Evolutionary conservation across 2,113 vertebrate species (phyloP), one percentile per base, ranked within the genome.

Genomic region (Stictonetta naevosa): DNA sequence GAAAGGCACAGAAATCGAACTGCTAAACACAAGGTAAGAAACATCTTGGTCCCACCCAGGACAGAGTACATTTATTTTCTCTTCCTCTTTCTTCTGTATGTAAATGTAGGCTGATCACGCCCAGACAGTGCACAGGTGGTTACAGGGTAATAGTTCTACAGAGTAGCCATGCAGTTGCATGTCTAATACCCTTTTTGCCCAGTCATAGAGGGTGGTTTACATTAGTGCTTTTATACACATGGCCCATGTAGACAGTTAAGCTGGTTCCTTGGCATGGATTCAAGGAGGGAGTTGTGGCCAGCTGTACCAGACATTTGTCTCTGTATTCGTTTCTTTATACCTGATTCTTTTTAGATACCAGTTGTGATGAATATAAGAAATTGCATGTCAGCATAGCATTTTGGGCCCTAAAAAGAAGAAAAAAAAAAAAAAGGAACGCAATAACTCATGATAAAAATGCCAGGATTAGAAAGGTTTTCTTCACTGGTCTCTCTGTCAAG

Each of bases 1-100:
- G 96, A 99, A 98, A 94, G 97, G 95, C 96, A 98, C 98, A 0
- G 98, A 99, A 98, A 98, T 99, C 17, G 99, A 99, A 72, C 98
- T 99, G 71, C 98, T 99, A 31, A 98, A 94, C 77, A 98, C 98
- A 94, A 98, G 99, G 99, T 99, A 97, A 86, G 25, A 59, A 69
- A 72, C 58, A 13, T 14, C n/a, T 78, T 46, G 17, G 7, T 84
- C 33, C 21, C 42, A n/a, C 20, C 25, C 12, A 69, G 60, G 36
- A 25, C 55, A 73, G 8, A 20, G 15, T 17, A 50, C 11, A 8
- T 36, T 10, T 22, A 22, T 76, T 13, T 13, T 40, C 36, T 82
- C n/a, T 53, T 36, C 29, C 56, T 62, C 1, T 80, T 67, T n/a
- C 13, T 17, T 76, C 88, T 33, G 55, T 59, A 6, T 58, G 8